Evolutionary conservation across 2,888 invertebrate genomes (phyloP), one percentile per base, ranked within the genome.

Genomic region (Eremobia ochroleuca): DNA sequence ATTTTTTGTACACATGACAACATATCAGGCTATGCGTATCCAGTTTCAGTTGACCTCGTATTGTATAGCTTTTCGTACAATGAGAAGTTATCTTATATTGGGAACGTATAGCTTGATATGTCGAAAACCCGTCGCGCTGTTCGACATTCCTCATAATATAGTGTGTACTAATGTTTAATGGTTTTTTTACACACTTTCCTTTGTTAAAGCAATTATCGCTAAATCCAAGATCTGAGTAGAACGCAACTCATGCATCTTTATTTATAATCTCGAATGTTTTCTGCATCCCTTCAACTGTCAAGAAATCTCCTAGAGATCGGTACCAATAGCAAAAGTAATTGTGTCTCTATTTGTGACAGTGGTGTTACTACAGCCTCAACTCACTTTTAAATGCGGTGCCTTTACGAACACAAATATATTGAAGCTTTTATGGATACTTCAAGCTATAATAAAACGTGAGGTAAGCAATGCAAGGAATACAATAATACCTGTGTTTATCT

Each of bases 401-500:
- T 37, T 82, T 77, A 43, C 43, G 21, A 43, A 31, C 46, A 28
- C n/a, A 69, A 58, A 52, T 69, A 28, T 31, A 15, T 58, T 59
- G 21, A 43, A 46, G 34, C 18, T 70, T 65, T 70, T 70, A 79
- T 79, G 77, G 59, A 61, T n/a, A 82, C 82, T 77, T 55, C 25
- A 52, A 52, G 13, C 11, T 55, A 18, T 46, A 71, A 79, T 68
- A 73, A 76, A 46, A 64, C 13, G 28, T 6, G 28, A 58, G 55
- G 43, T 69, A 58, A 70, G 65, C 52, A 15, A 55, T 66, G 31
- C 55, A 28, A 65, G 34, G 34, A 64, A 72, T 6, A 28, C 18
- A 37, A 66, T 77, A 85, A 71, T 61, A 77, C 49, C 46, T 64
- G 58, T 67, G 72, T 62, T 79, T 86, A 86, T 86, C 87, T 73